Conservation (phyloP, 2,888 invertebrate species). For the Lottia scabra region DNA sequence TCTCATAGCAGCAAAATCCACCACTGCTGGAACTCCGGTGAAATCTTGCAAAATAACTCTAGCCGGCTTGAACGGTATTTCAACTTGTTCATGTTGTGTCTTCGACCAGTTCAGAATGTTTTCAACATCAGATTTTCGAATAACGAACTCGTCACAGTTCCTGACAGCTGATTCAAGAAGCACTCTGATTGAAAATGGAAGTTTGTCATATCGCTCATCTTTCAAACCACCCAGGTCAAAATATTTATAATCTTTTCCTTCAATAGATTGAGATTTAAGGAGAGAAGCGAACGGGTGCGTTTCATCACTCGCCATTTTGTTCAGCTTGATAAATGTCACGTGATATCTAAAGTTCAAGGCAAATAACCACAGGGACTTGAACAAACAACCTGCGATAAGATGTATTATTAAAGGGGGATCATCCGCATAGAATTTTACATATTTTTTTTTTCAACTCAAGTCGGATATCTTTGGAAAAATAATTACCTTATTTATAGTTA, state of each 20-base stretch:
- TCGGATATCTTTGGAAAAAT: too few relatives aligned
- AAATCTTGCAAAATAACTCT: slow-evolving; percentile 90
- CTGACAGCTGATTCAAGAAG: slow-evolving; percentile 94
- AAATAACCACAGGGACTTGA: too few relatives aligned
- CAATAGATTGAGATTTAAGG: slow-evolving; percentile 12
- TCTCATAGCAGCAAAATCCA: slow-evolving; percentile 98
- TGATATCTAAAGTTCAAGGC: neutral
- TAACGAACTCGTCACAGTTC: slow-evolving; percentile 96
- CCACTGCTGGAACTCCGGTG: slow-evolving; percentile 94
- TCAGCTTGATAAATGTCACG: slow-evolving; percentile 1
- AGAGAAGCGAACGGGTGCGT: slow-evolving; percentile 14
- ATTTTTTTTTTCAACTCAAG: too few relatives aligned
- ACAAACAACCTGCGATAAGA: too few relatives aligned
- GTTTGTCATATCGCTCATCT: slow-evolving; percentile 49
- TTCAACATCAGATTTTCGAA: slow-evolving; percentile 81
- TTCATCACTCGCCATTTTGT: slow-evolving; percentile 3
- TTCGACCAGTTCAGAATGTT: slow-evolving; percentile 90
- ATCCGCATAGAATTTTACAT: too few relatives aligned
- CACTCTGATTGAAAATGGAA: slow-evolving; percentile 93
- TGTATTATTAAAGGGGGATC: too few relatives aligned
- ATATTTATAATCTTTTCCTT: slow-evolving; percentile 15
- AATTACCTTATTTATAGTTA: too few relatives aligned
- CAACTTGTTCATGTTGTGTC: slow-evolving; percentile 81
- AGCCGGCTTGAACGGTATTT: slow-evolving; percentile 96
- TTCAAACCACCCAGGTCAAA: slow-evolving; percentile 20